phyloP scores from a whole-genome alignment of 2,113 vertebrate genomes.

The Alectura lathami region DNA sequence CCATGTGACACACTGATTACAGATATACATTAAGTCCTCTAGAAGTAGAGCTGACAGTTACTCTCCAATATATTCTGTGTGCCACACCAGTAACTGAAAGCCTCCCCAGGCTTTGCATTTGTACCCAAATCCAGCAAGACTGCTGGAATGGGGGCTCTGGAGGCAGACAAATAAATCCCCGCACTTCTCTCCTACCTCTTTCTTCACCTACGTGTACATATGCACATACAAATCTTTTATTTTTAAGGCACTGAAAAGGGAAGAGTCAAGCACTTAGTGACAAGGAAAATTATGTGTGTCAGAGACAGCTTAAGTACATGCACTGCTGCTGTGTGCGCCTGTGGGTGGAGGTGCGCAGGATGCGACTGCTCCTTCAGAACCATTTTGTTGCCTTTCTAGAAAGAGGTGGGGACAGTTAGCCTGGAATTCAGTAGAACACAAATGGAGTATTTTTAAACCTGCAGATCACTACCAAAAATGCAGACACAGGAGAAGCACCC shows the following conservation, averaged over 20 bases:
- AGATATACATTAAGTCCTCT: not conserved
- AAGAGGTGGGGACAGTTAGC: constrained; percentile 46
- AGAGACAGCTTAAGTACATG: constrained; percentile 64
- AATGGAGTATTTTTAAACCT: constrained; percentile 49
- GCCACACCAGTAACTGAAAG: not conserved
- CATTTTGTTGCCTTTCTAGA: constrained; percentile 59
- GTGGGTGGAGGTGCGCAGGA: constrained; percentile 44
- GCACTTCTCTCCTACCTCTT: not conserved
- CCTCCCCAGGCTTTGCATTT: not conserved
- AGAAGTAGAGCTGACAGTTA: not conserved
- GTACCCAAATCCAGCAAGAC: not conserved
- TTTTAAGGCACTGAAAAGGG: not conserved
- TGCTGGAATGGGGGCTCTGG: not conserved
- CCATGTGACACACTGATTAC: not conserved
- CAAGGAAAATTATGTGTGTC: constrained; percentile 58
- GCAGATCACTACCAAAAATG: not conserved
- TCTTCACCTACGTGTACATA: not conserved
- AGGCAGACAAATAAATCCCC: not conserved
- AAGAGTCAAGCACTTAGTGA: constrained; percentile 44
- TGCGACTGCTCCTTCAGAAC: constrained; percentile 57
- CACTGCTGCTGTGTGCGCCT: constrained; percentile 14
- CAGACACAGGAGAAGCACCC: not conserved
- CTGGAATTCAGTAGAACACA: constrained; percentile 54
- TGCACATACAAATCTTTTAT: not conserved
- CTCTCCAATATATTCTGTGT: not conserved